Conservation (phyloP, 2,888 invertebrate genomes). For the Petrolisthes manimaculis region DNA sequence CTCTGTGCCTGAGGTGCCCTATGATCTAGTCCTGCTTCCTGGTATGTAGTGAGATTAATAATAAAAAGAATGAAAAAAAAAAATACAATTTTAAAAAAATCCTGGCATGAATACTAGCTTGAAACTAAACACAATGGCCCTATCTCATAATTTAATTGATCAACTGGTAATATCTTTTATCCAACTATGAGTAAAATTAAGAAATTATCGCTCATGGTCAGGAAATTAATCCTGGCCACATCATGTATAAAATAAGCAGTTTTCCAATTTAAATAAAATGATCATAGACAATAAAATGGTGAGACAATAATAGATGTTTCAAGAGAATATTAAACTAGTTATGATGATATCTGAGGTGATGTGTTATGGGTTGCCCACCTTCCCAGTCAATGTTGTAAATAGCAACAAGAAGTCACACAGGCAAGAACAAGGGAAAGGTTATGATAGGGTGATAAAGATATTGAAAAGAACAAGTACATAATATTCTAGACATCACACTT, state of each 20-base stretch:
- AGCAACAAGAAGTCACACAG: constrained; percentile 51
- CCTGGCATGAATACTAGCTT: constrained; percentile 43
- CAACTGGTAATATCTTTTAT: neutral
- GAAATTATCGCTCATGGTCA: neutral
- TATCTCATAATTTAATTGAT: constrained; percentile 10
- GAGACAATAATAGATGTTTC: constrained; percentile 47
- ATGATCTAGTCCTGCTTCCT: constrained; percentile 35
- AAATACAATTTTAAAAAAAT: constrained; percentile 27
- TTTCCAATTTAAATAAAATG: constrained; percentile 42
- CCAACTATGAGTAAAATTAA: neutral
- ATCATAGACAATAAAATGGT: constrained; percentile 42
- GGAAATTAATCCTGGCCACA: constrained; percentile 4
- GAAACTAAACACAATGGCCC: neutral
- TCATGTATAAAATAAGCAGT: constrained; percentile 30
- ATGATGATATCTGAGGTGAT: constrained; percentile 61
- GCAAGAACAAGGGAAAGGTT: constrained; percentile 44
- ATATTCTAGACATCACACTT: constrained; percentile 35
- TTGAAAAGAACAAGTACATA: constrained; percentile 36
- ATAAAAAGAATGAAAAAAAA: constrained; percentile 9
- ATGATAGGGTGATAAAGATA: constrained; percentile 37
- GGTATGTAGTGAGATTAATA: neutral
- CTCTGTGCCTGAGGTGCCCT: neutral
- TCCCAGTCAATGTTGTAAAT: constrained; percentile 42
- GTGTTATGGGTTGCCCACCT: constrained; percentile 59
- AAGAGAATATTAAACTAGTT: constrained; percentile 57